These are phyloP conservation scores for Perca flavescens DNA, from an alignment of 2,113 vertebrate species.

Conservation along the genomic window DNA sequence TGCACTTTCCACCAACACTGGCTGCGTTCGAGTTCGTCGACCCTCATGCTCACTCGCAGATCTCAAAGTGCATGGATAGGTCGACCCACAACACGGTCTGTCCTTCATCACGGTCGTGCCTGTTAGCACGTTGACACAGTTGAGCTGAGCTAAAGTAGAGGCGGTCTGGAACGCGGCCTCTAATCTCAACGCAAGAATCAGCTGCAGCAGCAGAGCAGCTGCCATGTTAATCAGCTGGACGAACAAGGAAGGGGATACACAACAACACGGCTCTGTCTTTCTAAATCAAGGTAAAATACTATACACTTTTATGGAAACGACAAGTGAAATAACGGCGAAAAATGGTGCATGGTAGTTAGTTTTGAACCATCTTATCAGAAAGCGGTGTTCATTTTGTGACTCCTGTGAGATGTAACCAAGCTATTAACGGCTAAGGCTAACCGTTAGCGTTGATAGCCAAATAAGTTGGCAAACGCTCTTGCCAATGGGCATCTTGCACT, in stretches of 20 bases:
- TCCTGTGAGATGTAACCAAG: slow-evolving; percentile 60
- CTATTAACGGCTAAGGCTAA: slow-evolving; percentile 73
- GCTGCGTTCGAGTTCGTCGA: not conserved
- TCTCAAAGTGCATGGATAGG: slow-evolving; percentile 50
- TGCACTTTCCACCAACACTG: not conserved
- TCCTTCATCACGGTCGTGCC: not conserved
- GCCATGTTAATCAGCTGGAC: slow-evolving; percentile 83
- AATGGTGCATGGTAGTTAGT: not conserved
- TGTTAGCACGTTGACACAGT: not conserved
- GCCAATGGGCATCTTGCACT: not conserved
- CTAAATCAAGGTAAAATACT: slow-evolving; percentile 61
- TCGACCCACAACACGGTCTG: not conserved
- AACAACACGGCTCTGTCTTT: slow-evolving; percentile 56
- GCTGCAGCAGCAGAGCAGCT: slow-evolving; percentile 56
- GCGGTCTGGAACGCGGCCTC: slow-evolving; percentile 16
- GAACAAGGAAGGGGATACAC: slow-evolving; percentile 74
- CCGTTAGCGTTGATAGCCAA: slow-evolving; percentile 36
- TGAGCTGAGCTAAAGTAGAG: not conserved
- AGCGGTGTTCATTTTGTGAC: slow-evolving; percentile 45
- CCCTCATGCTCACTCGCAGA: slow-evolving; percentile 21
- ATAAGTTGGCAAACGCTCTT: slow-evolving; percentile 56
- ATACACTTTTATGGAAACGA: not conserved
- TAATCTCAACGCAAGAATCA: slow-evolving; percentile 39
- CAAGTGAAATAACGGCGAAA: no score
- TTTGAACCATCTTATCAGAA: not conserved